Conservation (phyloP, 1,140 invertebrate species). For the Chymomyza costata region DNA sequence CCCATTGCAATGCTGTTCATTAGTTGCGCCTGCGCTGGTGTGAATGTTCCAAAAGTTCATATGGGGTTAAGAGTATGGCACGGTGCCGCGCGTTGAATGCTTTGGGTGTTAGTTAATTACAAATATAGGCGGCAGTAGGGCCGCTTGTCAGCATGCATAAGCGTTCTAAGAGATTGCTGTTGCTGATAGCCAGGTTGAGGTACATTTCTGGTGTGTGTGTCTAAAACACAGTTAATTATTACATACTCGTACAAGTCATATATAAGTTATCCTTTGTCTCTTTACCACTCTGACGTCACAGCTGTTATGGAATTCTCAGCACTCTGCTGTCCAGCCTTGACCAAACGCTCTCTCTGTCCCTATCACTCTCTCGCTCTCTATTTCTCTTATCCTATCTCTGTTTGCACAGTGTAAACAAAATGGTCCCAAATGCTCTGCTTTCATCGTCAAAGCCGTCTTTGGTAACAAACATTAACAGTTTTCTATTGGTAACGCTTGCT, state of each 20-base stretch:
- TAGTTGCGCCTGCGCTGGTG: constrained; percentile 63
- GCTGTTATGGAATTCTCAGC: too few relatives aligned
- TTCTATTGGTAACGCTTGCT: constrained; percentile 40
- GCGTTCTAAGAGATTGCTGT: too few relatives aligned
- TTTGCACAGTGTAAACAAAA: constrained; percentile 25
- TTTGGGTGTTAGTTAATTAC: constrained; percentile 53
- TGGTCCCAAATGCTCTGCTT: constrained; percentile 31
- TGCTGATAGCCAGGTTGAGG: too few relatives aligned
- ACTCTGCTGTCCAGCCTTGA: too few relatives aligned
- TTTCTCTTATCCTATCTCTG: constrained; percentile 16
- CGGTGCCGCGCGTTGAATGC: constrained; percentile 18
- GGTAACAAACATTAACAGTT: constrained; percentile 62
- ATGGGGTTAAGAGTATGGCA: constrained; percentile 59
- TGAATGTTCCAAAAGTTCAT: constrained; percentile 30
- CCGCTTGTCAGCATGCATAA: neutral
- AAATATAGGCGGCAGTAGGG: constrained; percentile 5
- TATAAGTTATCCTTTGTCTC: too few relatives aligned
- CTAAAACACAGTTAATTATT: too few relatives aligned
- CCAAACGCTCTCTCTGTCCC: neutral
- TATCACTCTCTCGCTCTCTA: neutral
- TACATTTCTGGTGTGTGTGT: too few relatives aligned
- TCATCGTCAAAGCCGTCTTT: too few relatives aligned
- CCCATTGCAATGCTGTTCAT: constrained; percentile 32
- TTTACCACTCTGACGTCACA: too few relatives aligned
- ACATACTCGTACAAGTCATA: too few relatives aligned